These are phyloP conservation scores for Hippocampus guttulatus DNA, from an alignment of 2,113 vertebrate species.

Conservation along the genomic window DNA sequence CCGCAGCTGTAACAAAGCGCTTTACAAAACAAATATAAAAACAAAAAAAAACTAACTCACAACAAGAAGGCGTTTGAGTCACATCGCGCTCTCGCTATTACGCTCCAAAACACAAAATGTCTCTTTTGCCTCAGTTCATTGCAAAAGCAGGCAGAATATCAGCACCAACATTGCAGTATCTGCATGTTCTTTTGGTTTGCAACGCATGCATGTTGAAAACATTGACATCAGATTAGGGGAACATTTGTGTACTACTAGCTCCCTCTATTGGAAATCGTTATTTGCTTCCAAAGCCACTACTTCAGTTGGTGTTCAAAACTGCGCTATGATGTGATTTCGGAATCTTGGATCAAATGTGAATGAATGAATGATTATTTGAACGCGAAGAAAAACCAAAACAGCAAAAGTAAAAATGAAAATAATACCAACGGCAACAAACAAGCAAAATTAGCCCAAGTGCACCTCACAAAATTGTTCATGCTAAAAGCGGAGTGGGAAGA, in stretches of 20 bases:
- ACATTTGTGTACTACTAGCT: conserved; percentile 35
- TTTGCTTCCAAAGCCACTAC: background rate
- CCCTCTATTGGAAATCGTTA: conserved; percentile 47
- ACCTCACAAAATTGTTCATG: too few relatives aligned
- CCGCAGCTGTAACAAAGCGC: too few relatives aligned
- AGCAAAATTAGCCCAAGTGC: too few relatives aligned
- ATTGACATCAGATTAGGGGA: background rate
- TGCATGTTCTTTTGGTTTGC: background rate
- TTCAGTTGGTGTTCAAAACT: background rate
- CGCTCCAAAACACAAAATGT: background rate
- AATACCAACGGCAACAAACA: too few relatives aligned
- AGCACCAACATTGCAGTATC: conserved; percentile 3
- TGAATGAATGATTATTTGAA: too few relatives aligned
- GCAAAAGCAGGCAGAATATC: background rate
- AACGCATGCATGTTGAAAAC: conserved; percentile 1
- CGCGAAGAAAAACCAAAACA: too few relatives aligned
- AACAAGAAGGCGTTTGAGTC: too few relatives aligned
- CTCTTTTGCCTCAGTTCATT: background rate
- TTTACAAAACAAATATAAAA: too few relatives aligned
- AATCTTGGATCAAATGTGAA: background rate
- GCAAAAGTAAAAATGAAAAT: too few relatives aligned
- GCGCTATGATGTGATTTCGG: background rate
- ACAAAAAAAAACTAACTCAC: too few relatives aligned
- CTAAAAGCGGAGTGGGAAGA: too few relatives aligned
- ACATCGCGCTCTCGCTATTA: background rate